These are phyloP conservation scores for Amniataba percoides DNA, from an alignment of 2,797 vertebrate species.

Conservation along the genomic window DNA sequence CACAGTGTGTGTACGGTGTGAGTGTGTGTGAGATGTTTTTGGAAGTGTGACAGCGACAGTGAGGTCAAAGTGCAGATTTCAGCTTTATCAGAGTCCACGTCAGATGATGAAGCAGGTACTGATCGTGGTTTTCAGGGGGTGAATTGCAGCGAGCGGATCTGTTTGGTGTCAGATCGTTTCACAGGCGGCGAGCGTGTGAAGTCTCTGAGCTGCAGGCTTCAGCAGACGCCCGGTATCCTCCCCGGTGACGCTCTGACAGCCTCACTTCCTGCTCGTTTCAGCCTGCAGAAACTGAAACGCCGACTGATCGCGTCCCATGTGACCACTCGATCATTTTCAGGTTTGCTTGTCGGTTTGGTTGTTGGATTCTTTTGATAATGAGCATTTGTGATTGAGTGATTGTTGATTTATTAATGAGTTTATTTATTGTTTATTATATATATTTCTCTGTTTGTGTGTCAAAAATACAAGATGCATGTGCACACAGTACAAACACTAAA, in stretches of 20 bases:
- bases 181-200: background rate
- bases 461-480: background rate
- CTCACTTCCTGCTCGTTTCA: constrained; percentile 1
- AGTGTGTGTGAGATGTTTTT: no score
- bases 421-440: background rate
- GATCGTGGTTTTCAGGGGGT: background rate
- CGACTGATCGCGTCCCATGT: background rate
- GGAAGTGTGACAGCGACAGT: background rate
- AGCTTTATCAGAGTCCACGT: background rate
- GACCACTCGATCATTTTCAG: no score
- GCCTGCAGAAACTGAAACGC: background rate
- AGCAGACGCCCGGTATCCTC: background rate
- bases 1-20: background rate
- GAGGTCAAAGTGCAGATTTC: background rate
- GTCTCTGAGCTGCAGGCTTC: background rate
- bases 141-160: background rate
- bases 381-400: no score
- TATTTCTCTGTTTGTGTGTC: background rate
- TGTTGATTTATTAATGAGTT: background rate
- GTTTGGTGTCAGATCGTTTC: background rate
- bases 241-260: background rate
- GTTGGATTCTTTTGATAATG: no score
- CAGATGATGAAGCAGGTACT: no score
- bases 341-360: background rate
- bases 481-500: background rate